These are phyloP conservation scores for Empis stercorea DNA, from an alignment of 2,888 invertebrate species.

Conservation along the genomic window DNA sequence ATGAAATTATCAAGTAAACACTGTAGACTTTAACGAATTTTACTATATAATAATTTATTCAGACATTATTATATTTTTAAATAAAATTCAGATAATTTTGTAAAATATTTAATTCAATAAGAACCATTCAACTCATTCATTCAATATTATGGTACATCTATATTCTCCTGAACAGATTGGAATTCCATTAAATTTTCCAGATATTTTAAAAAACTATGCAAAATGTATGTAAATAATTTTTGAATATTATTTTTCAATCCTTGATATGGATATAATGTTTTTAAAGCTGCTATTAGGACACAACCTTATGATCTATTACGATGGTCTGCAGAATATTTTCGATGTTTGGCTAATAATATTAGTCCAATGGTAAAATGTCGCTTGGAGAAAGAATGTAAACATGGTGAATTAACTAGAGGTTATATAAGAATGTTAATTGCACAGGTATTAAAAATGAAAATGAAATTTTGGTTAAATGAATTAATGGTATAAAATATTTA, in stretches of 20 bases:
- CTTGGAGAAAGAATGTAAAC: constrained; percentile 59
- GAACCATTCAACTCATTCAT: too few relatives aligned
- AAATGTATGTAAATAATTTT: neutral
- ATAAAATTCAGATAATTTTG: too few relatives aligned
- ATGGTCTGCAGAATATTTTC: constrained; percentile 76
- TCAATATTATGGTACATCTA: neutral
- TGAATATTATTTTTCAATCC: neutral
- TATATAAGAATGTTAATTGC: constrained; percentile 62
- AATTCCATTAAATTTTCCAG: neutral
- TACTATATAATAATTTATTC: too few relatives aligned
- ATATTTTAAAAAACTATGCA: neutral
- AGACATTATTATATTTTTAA: too few relatives aligned
- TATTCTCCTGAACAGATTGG: neutral
- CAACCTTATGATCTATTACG: constrained; percentile 75
- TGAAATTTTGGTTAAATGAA: neutral
- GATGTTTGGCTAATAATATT: constrained; percentile 61
- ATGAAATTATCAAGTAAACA: too few relatives aligned
- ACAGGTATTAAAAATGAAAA: constrained; percentile 42
- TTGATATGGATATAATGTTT: constrained; percentile 2
- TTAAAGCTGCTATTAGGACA: constrained; percentile 68
- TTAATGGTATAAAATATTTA: neutral
- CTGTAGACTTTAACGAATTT: too few relatives aligned
- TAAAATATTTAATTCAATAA: too few relatives aligned
- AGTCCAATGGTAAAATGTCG: constrained; percentile 69
- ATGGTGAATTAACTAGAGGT: constrained; percentile 67